phyloP scores from a whole-genome alignment of 2,113 vertebrate species.

The Gymnocephalus cernua region DNA sequence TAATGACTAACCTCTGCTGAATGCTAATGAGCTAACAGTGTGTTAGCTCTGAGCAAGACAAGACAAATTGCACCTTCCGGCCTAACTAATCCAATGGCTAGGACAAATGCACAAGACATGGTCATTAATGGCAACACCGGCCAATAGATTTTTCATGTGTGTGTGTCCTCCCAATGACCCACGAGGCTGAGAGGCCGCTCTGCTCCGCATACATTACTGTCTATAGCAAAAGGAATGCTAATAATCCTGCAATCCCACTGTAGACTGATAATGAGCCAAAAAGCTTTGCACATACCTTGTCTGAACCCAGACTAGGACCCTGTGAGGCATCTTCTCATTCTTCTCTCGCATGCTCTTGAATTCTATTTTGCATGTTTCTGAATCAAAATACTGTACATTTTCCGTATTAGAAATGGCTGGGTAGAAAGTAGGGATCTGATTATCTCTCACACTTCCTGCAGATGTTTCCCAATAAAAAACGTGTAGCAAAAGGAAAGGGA shows the following conservation, averaged over 20 bases:
- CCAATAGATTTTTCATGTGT: conserved; percentile 38
- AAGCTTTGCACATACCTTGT: conserved; percentile 1
- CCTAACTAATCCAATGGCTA: conserved; percentile 25
- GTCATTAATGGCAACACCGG: conserved; percentile 35
- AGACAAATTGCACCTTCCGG: conserved; percentile 40
- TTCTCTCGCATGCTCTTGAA: background rate
- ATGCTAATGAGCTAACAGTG: conserved; percentile 46
- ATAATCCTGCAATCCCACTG: conserved; percentile 33
- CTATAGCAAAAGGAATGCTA: conserved; percentile 35
- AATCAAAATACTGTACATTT: background rate
- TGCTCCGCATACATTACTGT: conserved; percentile 46
- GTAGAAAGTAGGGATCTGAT: background rate
- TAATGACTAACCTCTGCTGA: conserved; percentile 38
- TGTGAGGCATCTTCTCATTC: background rate
- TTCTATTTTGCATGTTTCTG: background rate
- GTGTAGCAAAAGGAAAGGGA: background rate
- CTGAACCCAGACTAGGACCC: background rate
- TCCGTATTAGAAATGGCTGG: background rate
- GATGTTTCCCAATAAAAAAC: conserved; percentile 13
- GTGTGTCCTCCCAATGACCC: conserved; percentile 40
- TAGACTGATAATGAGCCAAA: conserved; percentile 51
- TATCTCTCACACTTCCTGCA: background rate
- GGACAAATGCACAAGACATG: conserved; percentile 18
- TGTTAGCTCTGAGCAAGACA: conserved; percentile 19
- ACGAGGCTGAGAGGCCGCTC: background rate